A percentile compares a stretch with the other conserved stretches of the same genome.
Conservation (phyloP, 2,797 vertebrate species). For the Cacajao melanocephalus region DNA sequence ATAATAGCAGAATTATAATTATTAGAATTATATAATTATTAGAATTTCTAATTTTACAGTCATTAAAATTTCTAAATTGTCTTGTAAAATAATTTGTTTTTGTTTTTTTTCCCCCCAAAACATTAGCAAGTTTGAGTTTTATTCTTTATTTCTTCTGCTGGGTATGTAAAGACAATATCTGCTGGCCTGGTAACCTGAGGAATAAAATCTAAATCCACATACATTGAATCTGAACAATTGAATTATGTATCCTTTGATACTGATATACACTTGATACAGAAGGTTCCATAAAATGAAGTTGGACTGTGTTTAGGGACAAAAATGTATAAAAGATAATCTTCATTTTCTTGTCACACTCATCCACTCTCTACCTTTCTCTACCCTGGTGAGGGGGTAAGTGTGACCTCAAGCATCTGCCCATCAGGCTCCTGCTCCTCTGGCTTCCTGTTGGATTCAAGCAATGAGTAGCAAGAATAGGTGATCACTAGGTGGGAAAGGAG, state of each 20-base stretch:
- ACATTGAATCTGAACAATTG: not conserved
- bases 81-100: not conserved
- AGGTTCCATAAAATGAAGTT: slow-evolving; percentile 34
- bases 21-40: not conserved
- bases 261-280: not conserved
- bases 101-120: not conserved
- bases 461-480: not conserved
- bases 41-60: slow-evolving; percentile 16
- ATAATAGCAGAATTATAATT: not conserved
- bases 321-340: not conserved
- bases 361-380: not conserved
- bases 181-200: not conserved
- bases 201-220: not conserved
- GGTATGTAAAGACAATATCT: not conserved
- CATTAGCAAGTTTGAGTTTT: not conserved
- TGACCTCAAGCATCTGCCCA: not conserved
- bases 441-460: not conserved
- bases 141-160: not conserved
- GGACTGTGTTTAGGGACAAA: not conserved
- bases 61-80: slow-evolving; percentile 13
- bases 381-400: not conserved
- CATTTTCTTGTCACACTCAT: not conserved
- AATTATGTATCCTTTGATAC: not conserved
- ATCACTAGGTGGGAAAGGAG: not conserved
- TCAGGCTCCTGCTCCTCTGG: not conserved